Conservation (phyloP, 2,113 vertebrate genomes). For the Uropsilus gracilis region DNA sequence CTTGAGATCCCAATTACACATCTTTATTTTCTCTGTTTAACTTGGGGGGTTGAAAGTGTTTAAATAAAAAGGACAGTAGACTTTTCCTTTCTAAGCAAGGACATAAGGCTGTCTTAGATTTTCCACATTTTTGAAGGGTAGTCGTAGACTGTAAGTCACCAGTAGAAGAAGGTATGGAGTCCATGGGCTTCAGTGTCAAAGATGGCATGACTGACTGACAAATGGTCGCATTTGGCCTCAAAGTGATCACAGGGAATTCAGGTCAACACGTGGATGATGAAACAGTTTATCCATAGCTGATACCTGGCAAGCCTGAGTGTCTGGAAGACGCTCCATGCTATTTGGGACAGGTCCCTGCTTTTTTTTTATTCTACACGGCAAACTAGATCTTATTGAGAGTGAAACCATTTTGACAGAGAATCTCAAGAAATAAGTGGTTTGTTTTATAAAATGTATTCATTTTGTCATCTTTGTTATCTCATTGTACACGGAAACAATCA, state of each 20-base stretch:
- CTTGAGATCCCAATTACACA: slow-evolving; percentile 44
- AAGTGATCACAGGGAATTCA: neutral
- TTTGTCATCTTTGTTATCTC: neutral
- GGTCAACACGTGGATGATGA: neutral
- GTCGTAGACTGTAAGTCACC: slow-evolving; percentile 40
- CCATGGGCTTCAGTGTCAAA: neutral
- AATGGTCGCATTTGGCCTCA: neutral
- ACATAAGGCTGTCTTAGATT: neutral
- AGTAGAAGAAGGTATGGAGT: neutral
- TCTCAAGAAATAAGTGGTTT: neutral
- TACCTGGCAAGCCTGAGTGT: neutral
- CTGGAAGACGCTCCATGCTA: neutral
- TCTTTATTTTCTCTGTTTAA: slow-evolving; percentile 38
- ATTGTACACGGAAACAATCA: neutral
- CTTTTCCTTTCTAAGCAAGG: slow-evolving; percentile 58
- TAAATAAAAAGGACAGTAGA: neutral
- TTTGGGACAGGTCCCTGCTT: neutral
- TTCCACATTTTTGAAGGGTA: slow-evolving; percentile 27
- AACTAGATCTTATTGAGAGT: neutral
- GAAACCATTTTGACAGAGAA: neutral
- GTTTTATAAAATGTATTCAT: neutral
- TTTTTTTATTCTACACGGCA: neutral
- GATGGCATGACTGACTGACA: neutral
- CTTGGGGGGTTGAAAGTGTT: neutral
- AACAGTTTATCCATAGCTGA: neutral